Evolutionary conservation across 2,797 vertebrate species (phyloP), one percentile per base, ranked within the genome.

Genomic region (Diglossa cyanea): DNA sequence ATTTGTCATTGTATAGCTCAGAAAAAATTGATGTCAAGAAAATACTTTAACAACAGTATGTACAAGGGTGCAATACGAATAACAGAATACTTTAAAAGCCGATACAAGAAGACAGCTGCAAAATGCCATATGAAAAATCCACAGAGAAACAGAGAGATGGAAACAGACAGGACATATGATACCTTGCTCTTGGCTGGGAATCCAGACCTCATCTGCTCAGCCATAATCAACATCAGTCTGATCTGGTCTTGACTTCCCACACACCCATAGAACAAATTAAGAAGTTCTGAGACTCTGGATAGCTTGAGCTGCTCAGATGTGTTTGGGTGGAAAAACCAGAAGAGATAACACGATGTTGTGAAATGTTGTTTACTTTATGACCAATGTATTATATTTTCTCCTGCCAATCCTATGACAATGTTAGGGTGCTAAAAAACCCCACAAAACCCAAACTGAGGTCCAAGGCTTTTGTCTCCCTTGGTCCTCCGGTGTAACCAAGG

Each of bases 91-190:
- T 77, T 78, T 50, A 80, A 75, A 94, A 84, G 31, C n/a, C 84
- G 70, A 86, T 88, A 58, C n/a, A 79, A 31, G 39, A n/a, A 78
- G 74, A 88, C 82, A 95, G 83, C 86, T 95, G 86, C 71, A 66
- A 90, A 90, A 88, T 63, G 57, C 30, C 10, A 4, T 23, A 39
- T 54, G 71, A 90, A 92, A 87, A 84, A 70, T 24, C 50, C 39
- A 50, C 6, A 48, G 74, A 55, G 73, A 78, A 91, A 24, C n/a
- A 72, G 62, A 54, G 53, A 60, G 35, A 79, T 87, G 71, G 72
- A 81, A 84, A 57, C 21, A 84, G 45, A 45, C 21, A 86, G 51
- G 80, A 67, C 44, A 73, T 45, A 67, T 0, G 35, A 93, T 66
- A 93, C 7, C 9, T 17, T 73, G 30, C 35, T 81, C 44, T 53